These are phyloP conservation scores for Odontomachus brunneus DNA, from an alignment of 1,140 invertebrate species.

Conservation along the genomic window DNA sequence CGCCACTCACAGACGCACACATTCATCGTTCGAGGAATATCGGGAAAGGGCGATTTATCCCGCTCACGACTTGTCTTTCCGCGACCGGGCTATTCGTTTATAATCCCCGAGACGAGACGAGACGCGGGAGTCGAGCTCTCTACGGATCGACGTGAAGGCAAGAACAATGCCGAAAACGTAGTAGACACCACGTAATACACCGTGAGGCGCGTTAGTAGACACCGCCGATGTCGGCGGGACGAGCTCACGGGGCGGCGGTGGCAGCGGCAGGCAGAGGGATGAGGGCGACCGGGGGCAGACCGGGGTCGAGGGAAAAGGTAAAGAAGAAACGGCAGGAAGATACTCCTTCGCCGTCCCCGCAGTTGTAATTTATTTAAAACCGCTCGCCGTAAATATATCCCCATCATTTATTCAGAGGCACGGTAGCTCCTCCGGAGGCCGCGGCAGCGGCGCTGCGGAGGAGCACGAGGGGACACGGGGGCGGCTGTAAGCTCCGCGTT, in stretches of 20 bases:
- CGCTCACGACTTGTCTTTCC: slow-evolving; percentile 36
- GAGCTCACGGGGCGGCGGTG: not conserved
- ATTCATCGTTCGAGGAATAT: slow-evolving; percentile 29
- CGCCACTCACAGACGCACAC: no score
- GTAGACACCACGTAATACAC: slow-evolving; percentile 60
- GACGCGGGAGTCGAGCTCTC: slow-evolving; percentile 38
- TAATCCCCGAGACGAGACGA: slow-evolving; percentile 68
- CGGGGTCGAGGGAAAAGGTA: slow-evolving; percentile 59
- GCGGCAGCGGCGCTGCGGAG: slow-evolving; percentile 8
- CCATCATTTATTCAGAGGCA: slow-evolving; percentile 84
- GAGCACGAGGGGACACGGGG: not conserved
- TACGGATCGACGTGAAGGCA: slow-evolving; percentile 45
- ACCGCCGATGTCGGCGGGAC: slow-evolving; percentile 62
- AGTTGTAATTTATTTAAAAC: slow-evolving; percentile 86
- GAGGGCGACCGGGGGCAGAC: slow-evolving; percentile 33
- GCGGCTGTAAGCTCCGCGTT: slow-evolving; percentile 77
- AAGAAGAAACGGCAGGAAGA: slow-evolving; percentile 73
- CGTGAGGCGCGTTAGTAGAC: slow-evolving; percentile 46
- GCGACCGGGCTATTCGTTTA: slow-evolving; percentile 56
- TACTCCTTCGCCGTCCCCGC: slow-evolving; percentile 81
- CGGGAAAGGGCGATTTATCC: slow-evolving; percentile 47
- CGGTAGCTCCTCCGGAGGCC: slow-evolving; percentile 72
- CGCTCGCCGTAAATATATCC: slow-evolving; percentile 85
- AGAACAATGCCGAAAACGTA: slow-evolving; percentile 64
- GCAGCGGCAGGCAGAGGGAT: not conserved